phyloP scores from a whole-genome alignment of 2,888 invertebrate genomes.

The Sinohyriopsis cumingii region DNA sequence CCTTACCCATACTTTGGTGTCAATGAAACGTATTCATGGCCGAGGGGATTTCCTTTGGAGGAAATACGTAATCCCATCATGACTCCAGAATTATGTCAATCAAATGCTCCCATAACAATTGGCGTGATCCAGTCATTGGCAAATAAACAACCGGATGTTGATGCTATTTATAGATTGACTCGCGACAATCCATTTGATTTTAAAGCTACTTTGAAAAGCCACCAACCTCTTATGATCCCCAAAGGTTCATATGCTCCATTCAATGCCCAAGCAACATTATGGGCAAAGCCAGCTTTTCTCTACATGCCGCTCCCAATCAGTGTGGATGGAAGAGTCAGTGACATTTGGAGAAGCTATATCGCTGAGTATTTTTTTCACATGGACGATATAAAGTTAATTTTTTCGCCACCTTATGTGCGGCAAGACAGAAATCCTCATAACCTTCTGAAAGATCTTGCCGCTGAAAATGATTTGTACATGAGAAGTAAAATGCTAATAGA shows the following conservation, averaged over 20 bases:
- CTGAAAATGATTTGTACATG: conserved; percentile 4
- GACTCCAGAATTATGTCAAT: not conserved
- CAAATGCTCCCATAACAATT: not conserved
- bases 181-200: conserved; percentile 17
- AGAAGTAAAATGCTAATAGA: not conserved
- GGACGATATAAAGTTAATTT: conserved; percentile 3
- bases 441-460: conserved; percentile 1
- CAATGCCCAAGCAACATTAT: conserved; percentile 20
- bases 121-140: conserved; percentile 20
- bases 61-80: conserved; percentile 1
- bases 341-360: conserved; percentile 25
- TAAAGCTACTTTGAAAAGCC: conserved; percentile 1
- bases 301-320: conserved; percentile 14
- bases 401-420: conserved; percentile 13
- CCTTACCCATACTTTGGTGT: conserved; percentile 21
- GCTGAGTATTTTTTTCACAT: conserved; percentile 17
- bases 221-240: conserved; percentile 6
- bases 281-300: conserved; percentile 8
- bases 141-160: conserved; percentile 24
- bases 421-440: conserved; percentile 18
- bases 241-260: conserved; percentile 11
- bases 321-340: conserved; percentile 14
- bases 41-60: conserved; percentile 18
- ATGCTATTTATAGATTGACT: conserved; percentile 20
- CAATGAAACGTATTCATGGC: conserved; percentile 15